Percentiles rank a stretch among this genome's conserved stretches.
phyloP scores from a whole-genome alignment of 2,113 vertebrate genomes.

The Natator depressus region DNA sequence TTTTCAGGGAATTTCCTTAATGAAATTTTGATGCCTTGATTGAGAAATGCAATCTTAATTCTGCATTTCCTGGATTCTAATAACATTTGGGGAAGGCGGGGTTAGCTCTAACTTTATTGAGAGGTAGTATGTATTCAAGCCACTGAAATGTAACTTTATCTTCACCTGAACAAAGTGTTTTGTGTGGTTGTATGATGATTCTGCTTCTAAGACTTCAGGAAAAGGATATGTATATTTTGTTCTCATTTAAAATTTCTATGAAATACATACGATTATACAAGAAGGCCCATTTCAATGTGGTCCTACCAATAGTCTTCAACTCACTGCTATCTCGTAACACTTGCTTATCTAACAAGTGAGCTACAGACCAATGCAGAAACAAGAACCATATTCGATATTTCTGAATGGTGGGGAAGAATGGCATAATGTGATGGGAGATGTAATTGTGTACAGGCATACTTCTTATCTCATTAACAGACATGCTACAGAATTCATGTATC shows the following conservation, averaged over 20 bases:
- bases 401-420: not conserved
- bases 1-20: conserved; percentile 36
- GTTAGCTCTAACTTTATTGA: conserved; percentile 41
- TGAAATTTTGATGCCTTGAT: conserved; percentile 35
- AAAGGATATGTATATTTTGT: not conserved
- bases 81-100: not conserved
- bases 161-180: conserved; percentile 32
- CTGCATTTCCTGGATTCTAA: conserved; percentile 28
- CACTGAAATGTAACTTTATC: conserved; percentile 10
- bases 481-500: not conserved
- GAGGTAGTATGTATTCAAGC: conserved; percentile 32
- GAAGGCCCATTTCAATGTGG: not conserved
- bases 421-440: not conserved
- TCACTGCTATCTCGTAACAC: not conserved
- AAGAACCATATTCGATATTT: not conserved
- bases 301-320: not conserved
- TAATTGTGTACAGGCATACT: not conserved
- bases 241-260: not conserved
- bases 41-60: conserved; percentile 15
- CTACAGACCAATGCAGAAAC: not conserved
- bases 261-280: not conserved
- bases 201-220: not conserved
- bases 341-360: not conserved
- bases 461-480: not conserved
- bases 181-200: not conserved